Evolutionary conservation across 1,140 invertebrate species (phyloP), one percentile per base, ranked within the genome.

Genomic region (Archegozetes longisetosus): DNA sequence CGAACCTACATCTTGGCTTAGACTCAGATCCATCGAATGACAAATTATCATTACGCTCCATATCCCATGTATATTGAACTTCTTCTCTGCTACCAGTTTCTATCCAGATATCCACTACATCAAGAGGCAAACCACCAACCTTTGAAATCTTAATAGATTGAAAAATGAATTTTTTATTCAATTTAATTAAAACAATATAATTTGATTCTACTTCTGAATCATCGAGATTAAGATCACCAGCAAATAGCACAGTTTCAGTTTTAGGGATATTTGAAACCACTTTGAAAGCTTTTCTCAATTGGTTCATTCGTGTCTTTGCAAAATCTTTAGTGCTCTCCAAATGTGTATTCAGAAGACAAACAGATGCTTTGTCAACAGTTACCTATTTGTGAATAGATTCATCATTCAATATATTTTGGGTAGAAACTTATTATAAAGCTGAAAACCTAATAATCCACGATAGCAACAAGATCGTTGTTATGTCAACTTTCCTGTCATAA

Each of bases 1-100:
- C 80, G 70, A 81, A 82, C 4, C 80, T 70, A 61, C 67, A 64
- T 56, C 62, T 27, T n/a, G 67, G 67, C 50, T 65, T 65, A 25
- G 56, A 67, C 53, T 58, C 26, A 22, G 4, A 49, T 25, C 23
- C 54, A 48, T 61, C 62, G 14, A 22, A 62, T n/a, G 47, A 27
- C 1, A 67, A 52, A 62, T 79, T 79, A 58, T 75, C 73, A 68
- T 80, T 80, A 27, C 74, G 66, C 12, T 61, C 68, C 51, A 73
- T 71, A 65, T 82, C 79, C 79, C 79, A 82, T 0, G 80, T 82
- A 63, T 72, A 80, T 53, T 72, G 67, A 32, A 73, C 75, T 62
- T 79, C 76, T 60, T 69, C 68, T 3, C 78, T 69, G 13, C 69
- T 68, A 3, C 80, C 80, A 61, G 76, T 78, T 1, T 66, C 60